phyloP scores from a whole-genome alignment of 2,888 invertebrate genomes.

The Drosophila macrothrix region DNA sequence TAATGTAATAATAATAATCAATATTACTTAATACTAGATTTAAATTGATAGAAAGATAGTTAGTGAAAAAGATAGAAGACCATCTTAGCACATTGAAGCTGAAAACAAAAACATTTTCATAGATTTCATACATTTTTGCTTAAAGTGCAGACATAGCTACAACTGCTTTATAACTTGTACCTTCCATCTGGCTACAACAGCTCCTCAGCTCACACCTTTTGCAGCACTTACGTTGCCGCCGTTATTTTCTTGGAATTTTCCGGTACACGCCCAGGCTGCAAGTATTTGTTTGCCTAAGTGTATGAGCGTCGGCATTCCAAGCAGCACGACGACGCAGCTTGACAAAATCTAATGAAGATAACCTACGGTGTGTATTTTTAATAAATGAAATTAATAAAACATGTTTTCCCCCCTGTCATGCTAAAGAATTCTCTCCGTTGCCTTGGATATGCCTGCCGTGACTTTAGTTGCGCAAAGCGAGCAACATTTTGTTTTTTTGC shows the following conservation, averaged over 20 bases:
- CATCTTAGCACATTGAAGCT: not conserved
- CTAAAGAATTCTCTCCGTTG: slow-evolving; percentile 15
- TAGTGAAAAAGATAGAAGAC: not conserved
- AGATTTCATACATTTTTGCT: not conserved
- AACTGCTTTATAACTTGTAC: not conserved
- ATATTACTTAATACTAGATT: not conserved
- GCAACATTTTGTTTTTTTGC: slow-evolving; percentile 34
- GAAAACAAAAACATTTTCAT: not conserved
- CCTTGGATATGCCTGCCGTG: slow-evolving; percentile 9
- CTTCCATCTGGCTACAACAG: not conserved
- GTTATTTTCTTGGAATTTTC: slow-evolving; percentile 49
- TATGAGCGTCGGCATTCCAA: slow-evolving; percentile 22
- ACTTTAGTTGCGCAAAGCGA: slow-evolving; percentile 16
- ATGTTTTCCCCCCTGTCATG: slow-evolving; percentile 47
- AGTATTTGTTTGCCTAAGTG: slow-evolving; percentile 34
- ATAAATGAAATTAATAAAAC: slow-evolving; percentile 82
- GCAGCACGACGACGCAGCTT: slow-evolving; percentile 22
- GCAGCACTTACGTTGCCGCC: slow-evolving; percentile 13
- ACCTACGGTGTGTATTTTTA: slow-evolving; percentile 73
- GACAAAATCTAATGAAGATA: slow-evolving; percentile 66
- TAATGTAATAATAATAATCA: too few relatives aligned
- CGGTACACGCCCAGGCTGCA: slow-evolving; percentile 22
- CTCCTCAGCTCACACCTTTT: slow-evolving; percentile 13
- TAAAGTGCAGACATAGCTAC: not conserved
- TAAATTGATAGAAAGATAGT: not conserved